phyloP scores from a whole-genome alignment of 2,113 vertebrate species.

The Puntigrus tetrazona region DNA sequence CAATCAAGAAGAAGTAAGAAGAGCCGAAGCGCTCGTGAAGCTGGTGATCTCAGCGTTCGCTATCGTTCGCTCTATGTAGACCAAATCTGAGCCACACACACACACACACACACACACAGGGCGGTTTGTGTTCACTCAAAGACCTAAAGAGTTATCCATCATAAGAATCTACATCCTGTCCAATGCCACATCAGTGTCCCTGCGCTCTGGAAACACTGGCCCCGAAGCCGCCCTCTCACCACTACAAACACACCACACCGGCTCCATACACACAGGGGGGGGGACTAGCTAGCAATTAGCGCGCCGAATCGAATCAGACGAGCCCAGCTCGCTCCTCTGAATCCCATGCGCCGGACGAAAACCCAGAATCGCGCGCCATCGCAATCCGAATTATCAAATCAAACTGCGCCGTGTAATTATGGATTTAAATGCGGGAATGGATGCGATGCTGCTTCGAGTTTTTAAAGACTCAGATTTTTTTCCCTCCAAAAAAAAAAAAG shows the following conservation, averaged over 20 bases:
- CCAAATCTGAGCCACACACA: background rate
- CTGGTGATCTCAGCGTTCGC: background rate
- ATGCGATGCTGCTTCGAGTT: background rate
- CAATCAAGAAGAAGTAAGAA: background rate
- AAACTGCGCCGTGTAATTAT: background rate
- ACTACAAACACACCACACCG: slow-evolving; percentile 73
- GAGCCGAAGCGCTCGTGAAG: background rate
- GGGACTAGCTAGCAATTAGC: background rate
- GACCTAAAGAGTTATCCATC: slow-evolving; percentile 75
- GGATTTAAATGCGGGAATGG: background rate
- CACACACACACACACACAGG: background rate
- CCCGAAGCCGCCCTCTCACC: slow-evolving; percentile 70
- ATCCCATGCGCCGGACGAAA: too few species aligned
- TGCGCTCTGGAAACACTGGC: slow-evolving; percentile 72
- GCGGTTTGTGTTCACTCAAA: slow-evolving; percentile 2
- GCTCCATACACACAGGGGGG: too few species aligned
- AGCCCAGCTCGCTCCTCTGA: background rate
- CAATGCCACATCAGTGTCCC: slow-evolving; percentile 74
- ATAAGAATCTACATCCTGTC: slow-evolving; percentile 75
- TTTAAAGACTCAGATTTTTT: background rate
- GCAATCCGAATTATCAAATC: background rate
- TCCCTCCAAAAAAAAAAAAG: background rate
- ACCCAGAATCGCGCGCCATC: background rate
- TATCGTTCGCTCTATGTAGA: background rate
- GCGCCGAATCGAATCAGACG: background rate